phyloP scores from a whole-genome alignment of 2,113 vertebrate species.

The Actenoides lindsayi region DNA sequence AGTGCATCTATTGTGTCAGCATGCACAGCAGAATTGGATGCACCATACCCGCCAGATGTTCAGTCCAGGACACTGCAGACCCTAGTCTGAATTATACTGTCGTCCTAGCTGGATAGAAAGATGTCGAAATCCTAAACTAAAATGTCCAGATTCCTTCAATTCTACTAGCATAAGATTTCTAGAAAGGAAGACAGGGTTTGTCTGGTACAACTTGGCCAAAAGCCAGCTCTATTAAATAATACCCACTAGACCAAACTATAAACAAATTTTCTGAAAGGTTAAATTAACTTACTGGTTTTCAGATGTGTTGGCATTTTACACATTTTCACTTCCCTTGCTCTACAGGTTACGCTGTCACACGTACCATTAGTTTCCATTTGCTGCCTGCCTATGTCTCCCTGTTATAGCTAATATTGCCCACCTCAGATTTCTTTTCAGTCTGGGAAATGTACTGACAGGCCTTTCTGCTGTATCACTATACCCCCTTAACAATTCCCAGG shows the following conservation, averaged over 20 bases:
- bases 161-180: not conserved
- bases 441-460: not conserved
- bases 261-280: not conserved
- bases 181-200: not conserved
- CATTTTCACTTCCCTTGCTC: not conserved
- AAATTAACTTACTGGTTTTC: not conserved
- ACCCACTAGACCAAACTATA: not conserved
- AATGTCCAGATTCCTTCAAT: not conserved
- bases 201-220: not conserved
- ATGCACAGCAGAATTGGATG: not conserved
- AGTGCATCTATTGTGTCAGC: not conserved
- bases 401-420: not conserved
- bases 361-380: not conserved
- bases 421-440: not conserved
- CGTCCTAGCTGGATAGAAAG: not conserved
- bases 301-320: not conserved
- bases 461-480: not conserved
- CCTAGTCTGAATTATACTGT: not conserved
- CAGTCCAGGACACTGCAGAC: not conserved
- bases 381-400: not conserved
- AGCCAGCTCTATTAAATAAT: not conserved
- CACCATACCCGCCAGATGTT: too few species aligned
- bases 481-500: not conserved
- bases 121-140: not conserved
- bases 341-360: not conserved